Evolutionary conservation across 2,888 invertebrate species (phyloP).

Genomic region (Pandemis cinnamomeana): DNA sequence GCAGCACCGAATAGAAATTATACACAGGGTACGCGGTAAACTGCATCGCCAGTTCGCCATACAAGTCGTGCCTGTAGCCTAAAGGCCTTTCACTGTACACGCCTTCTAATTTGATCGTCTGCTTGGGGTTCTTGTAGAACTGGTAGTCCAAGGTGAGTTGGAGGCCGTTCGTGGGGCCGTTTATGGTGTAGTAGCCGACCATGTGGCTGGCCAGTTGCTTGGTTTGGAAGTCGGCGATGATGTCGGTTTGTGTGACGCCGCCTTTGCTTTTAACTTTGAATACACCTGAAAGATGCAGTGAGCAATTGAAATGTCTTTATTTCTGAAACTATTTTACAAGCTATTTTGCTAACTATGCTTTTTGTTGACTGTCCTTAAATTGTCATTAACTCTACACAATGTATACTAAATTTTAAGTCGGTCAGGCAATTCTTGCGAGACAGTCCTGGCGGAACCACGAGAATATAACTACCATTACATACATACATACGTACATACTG

Average conservation of each 20-base stretch:
- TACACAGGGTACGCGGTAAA: slow-evolving; percentile 91
- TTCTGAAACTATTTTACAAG: too few species aligned
- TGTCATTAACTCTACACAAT: too few species aligned
- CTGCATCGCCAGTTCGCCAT: slow-evolving; percentile 87
- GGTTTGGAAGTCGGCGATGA: slow-evolving; percentile 90
- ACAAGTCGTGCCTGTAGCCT: slow-evolving; percentile 84
- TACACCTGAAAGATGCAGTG: slow-evolving; percentile 54
- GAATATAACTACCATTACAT: too few species aligned
- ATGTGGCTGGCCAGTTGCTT: slow-evolving; percentile 89
- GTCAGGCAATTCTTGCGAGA: too few species aligned
- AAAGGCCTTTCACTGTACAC: slow-evolving; percentile 82
- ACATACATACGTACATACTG: too few species aligned
- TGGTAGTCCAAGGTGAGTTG: slow-evolving; percentile 88
- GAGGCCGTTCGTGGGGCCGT: slow-evolving; percentile 80
- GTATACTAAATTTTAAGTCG: too few species aligned
- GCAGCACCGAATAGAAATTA: slow-evolving; percentile 87
- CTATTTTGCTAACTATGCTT: too few species aligned
- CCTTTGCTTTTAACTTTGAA: slow-evolving; percentile 74
- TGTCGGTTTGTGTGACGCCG: slow-evolving; percentile 90
- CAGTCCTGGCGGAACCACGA: too few species aligned
- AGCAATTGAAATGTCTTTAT: too few species aligned
- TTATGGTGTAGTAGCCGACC: slow-evolving; percentile 88
- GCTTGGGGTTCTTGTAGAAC: slow-evolving; percentile 84
- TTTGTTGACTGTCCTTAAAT: too few species aligned
- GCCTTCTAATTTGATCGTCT: slow-evolving; percentile 81